These are phyloP conservation scores for Eurypyga helias DNA, from an alignment of 2,113 vertebrate genomes.

Conservation along the genomic window DNA sequence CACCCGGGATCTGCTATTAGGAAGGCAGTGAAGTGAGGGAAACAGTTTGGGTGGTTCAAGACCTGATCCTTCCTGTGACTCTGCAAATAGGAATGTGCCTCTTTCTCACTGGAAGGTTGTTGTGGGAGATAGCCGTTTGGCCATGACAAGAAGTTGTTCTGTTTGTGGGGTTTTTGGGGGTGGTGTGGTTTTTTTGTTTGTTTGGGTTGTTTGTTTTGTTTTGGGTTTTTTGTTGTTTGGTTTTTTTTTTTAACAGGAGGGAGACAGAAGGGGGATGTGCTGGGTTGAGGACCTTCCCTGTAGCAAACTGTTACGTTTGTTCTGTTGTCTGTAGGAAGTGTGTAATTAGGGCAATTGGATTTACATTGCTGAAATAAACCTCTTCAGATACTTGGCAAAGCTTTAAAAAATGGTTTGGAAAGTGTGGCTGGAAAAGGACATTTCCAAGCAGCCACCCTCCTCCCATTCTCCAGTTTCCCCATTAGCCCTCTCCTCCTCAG, in stretches of 20 bases:
- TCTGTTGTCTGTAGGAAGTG: neutral
- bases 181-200: neutral
- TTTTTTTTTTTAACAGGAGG: neutral
- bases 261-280: neutral
- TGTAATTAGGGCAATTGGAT: neutral
- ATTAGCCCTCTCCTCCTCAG: slow-evolving; percentile 41
- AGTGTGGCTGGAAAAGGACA: slow-evolving; percentile 8
- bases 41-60: neutral
- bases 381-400: neutral
- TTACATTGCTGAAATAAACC: neutral
- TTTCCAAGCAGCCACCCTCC: slow-evolving; percentile 9
- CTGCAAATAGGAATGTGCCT: neutral
- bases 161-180: no score
- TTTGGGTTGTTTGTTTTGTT: no score
- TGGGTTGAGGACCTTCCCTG: neutral
- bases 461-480: neutral
- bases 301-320: neutral
- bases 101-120: neutral
- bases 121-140: neutral
- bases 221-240: no score
- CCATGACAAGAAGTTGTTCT: neutral
- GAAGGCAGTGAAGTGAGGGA: neutral
- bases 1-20: neutral
- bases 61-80: neutral
- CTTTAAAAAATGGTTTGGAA: slow-evolving; percentile 1